Evolutionary conservation across 2,113 vertebrate species (phyloP).

Genomic region (Rissa tridactyla): DNA sequence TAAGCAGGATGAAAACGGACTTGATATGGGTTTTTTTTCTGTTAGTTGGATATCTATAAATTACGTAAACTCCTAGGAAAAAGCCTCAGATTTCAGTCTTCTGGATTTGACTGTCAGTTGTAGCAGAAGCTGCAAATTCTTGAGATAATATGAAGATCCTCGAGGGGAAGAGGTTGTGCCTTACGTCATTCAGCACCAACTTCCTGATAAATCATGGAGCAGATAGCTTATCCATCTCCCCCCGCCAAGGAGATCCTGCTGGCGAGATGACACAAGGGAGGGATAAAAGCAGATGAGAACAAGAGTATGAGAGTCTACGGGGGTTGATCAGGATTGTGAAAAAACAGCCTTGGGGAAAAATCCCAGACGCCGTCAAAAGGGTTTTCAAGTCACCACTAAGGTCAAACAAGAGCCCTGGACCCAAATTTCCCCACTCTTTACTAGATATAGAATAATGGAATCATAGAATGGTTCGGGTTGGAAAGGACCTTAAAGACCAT

Average conservation of each 20-base stretch:
- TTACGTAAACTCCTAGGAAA: constrained; percentile 1
- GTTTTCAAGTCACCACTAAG: background rate
- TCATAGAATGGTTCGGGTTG: background rate
- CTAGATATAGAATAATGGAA: background rate
- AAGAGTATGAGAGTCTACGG: background rate
- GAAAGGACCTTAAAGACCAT: background rate
- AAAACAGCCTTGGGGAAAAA: background rate
- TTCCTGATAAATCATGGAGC: constrained; percentile 41
- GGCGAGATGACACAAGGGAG: background rate
- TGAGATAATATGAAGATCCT: constrained; percentile 44
- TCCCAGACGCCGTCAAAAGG: background rate
- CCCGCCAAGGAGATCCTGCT: background rate
- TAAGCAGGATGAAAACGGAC: background rate
- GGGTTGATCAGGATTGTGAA: background rate
- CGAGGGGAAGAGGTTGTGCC: constrained; percentile 20
- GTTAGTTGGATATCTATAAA: constrained; percentile 17
- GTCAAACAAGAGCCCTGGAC: background rate
- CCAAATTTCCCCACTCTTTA: background rate
- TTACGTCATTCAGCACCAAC: constrained; percentile 20
- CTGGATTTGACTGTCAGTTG: background rate
- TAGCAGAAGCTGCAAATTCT: constrained; percentile 56
- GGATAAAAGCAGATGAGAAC: background rate
- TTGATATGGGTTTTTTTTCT: background rate
- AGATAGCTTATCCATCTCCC: background rate
- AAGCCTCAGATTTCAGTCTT: constrained; percentile 14